Evolutionary conservation across 2,888 invertebrate species (phyloP), one percentile per base, ranked within the genome.

Genomic region (Thelaira solivaga): DNA sequence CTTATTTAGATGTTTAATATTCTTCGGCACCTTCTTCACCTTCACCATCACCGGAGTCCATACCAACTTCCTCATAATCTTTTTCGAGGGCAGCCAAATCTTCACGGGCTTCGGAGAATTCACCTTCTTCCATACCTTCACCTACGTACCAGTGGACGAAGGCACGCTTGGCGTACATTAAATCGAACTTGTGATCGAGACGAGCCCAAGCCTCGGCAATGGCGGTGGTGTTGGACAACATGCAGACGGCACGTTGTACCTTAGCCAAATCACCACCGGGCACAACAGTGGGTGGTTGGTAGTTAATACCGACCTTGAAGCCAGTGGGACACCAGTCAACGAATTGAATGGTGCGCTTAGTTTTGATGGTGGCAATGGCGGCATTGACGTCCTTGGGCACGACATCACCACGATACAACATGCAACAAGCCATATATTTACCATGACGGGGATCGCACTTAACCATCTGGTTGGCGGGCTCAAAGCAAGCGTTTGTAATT

Each of bases 151-250:
- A 97, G 90, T 97, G 97, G 79, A 97, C 97, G 90, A 98, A 98
- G 72, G 97, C 97, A 83, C 97, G 93, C 92, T 97, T 97, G 89
- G 97, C 96, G 90, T 97, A 98, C 97, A 97, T 97, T 80, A 97
- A 92, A 90, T 97, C 97, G 90, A 97, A 97, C 90, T 97, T 97
- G 90, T 96, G 97, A 90, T 98, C 97, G 80, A 98, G 92, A 86
- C 97, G 94, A 20, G 97, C 97, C 97, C 97, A 98, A 41, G 98
- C 97, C 90, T 98, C 97, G 18, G 97, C 97, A 89, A 98, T 97
- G 84, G 98, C 97, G 7, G 97, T 98, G 82, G 97, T 98, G 92
- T 98, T 98, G 88, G 96, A 97, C 92, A 98, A 92, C 97, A 98
- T 98, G 93, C 98, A 98, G 22, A 98, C 97, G 82, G 97, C 97